phyloP scores from a whole-genome alignment of 2,888 invertebrate species.

The Tenthredo distinguenda region DNA sequence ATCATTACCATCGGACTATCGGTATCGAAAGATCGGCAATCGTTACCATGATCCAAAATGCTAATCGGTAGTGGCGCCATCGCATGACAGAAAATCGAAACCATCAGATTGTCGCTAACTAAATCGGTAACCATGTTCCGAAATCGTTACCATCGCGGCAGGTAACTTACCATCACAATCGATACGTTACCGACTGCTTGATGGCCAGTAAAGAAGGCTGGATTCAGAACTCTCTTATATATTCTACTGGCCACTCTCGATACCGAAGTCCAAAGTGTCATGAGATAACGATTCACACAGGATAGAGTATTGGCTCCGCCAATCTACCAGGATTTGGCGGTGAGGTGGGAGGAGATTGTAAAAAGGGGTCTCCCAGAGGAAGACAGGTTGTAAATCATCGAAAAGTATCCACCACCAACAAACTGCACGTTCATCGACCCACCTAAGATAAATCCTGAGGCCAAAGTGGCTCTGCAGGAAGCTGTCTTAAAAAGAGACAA shows the following conservation, averaged over 20 bases:
- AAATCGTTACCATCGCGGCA: too few relatives aligned
- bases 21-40: too few relatives aligned
- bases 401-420: neutral
- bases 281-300: neutral
- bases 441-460: slow-evolving; percentile 17
- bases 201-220: too few relatives aligned
- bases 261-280: neutral
- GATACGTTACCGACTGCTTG: too few relatives aligned
- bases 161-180: too few relatives aligned
- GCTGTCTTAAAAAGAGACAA: neutral
- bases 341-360: slow-evolving; percentile 18
- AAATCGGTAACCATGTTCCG: too few relatives aligned
- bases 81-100: too few relatives aligned
- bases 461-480: slow-evolving; percentile 1
- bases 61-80: too few relatives aligned
- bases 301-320: neutral
- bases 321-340: neutral
- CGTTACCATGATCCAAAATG: too few relatives aligned
- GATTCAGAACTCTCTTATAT: too few relatives aligned
- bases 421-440: slow-evolving; percentile 21
- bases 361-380: slow-evolving; percentile 17
- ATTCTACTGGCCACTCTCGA: neutral
- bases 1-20: too few relatives aligned
- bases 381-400: neutral
- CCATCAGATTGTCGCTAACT: too few relatives aligned